phyloP scores from a whole-genome alignment of 2,797 vertebrate species.

The Mallotus villosus region DNA sequence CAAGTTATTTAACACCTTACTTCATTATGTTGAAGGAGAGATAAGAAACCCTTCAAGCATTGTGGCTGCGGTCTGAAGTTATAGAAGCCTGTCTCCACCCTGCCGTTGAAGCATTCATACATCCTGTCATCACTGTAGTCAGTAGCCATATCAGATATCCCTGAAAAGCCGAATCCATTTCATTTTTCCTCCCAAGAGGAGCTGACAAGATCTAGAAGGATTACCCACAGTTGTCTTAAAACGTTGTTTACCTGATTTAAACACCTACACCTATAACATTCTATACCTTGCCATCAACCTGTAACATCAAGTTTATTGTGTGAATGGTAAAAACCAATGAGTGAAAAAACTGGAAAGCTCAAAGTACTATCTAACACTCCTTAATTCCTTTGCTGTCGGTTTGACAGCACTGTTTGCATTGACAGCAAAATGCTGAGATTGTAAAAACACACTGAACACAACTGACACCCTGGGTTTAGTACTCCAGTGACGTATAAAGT shows the following conservation, averaged over 20 bases:
- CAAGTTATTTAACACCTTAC: neutral
- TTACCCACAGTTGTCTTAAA: neutral
- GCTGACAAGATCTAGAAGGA: neutral
- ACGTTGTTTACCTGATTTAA: no score
- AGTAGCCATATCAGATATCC: constrained; percentile 45
- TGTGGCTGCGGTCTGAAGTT: neutral
- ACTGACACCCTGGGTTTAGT: neutral
- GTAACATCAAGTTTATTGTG: no score
- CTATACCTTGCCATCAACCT: no score
- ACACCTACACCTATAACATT: no score
- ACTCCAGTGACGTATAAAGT: neutral
- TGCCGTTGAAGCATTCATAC: neutral
- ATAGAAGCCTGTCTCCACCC: neutral
- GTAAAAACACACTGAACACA: neutral
- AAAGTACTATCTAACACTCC: neutral
- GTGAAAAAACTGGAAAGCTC: neutral
- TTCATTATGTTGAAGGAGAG: neutral
- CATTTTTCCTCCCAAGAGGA: neutral
- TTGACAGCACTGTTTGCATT: neutral
- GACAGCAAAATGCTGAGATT: neutral
- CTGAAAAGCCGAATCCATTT: neutral
- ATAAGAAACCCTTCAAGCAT: neutral
- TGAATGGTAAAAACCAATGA: no score
- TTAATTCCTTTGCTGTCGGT: neutral
- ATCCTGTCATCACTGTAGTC: constrained; percentile 6